phyloP scores from a whole-genome alignment of 1,140 invertebrate genomes.

The Argopecten irradians region DNA sequence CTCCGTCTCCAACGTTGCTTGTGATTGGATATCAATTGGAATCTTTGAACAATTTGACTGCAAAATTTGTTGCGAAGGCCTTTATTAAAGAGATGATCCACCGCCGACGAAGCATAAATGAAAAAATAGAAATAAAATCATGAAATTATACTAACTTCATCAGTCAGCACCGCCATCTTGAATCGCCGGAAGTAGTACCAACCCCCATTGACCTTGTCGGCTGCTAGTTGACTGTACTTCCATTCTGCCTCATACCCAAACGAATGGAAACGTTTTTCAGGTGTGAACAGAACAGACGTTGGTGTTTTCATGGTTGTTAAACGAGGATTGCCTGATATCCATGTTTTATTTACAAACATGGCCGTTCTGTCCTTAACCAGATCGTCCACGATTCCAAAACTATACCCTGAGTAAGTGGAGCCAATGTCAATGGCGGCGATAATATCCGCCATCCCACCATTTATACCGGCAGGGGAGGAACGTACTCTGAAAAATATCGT shows the following conservation, averaged over 20 bases:
- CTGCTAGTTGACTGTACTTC: conserved; percentile 50
- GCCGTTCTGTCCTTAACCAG: conserved; percentile 38
- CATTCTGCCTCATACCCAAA: conserved; percentile 56
- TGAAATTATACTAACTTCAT: conserved; percentile 35
- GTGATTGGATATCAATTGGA: too few relatives aligned
- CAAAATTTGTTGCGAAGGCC: too few relatives aligned
- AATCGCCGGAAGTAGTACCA: conserved; percentile 55
- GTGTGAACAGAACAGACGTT: conserved; percentile 43
- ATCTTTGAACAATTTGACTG: too few relatives aligned
- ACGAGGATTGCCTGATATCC: conserved; percentile 49
- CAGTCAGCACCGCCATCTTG: conserved; percentile 45
- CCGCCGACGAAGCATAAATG: too few relatives aligned
- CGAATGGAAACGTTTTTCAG: conserved; percentile 49
- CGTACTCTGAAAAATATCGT: neutral
- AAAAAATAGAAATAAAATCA: too few relatives aligned
- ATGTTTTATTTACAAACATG: conserved; percentile 50
- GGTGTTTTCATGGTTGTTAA: conserved; percentile 45
- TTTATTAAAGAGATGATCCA: too few relatives aligned
- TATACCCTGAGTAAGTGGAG: conserved; percentile 52
- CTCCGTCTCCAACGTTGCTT: too few relatives aligned
- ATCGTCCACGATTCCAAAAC: conserved; percentile 45
- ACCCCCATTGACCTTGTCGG: conserved; percentile 41
- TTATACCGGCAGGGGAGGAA: neutral
- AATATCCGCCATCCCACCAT: conserved; percentile 38
- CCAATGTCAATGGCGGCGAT: conserved; percentile 50